These are phyloP conservation scores for Peromyscus californicus DNA, from an alignment of 2,113 vertebrate genomes.

Conservation along the genomic window DNA sequence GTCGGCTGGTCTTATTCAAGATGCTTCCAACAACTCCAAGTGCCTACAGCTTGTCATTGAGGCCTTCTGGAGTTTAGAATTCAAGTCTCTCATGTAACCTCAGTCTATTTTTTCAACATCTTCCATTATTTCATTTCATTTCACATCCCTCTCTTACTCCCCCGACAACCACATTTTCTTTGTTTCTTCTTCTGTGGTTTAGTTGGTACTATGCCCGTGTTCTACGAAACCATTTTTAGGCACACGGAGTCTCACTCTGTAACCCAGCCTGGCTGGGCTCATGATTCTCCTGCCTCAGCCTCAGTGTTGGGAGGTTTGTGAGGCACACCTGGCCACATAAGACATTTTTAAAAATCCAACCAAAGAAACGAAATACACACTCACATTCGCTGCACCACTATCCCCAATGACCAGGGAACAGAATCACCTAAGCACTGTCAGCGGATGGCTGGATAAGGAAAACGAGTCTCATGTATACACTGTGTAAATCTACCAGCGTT, in stretches of 20 bases:
- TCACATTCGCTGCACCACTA: too few relatives aligned
- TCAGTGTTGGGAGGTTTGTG: neutral
- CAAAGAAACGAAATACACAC: neutral
- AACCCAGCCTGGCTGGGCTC: neutral
- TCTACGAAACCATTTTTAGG: neutral
- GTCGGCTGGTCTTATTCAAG: neutral
- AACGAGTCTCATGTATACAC: neutral
- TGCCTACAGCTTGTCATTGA: neutral
- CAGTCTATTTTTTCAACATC: conserved; percentile 1
- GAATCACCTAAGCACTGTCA: neutral
- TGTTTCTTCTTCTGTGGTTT: neutral
- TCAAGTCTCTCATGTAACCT: neutral
- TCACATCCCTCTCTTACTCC: neutral
- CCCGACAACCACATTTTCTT: neutral
- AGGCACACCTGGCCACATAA: too few relatives aligned
- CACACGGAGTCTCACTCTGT: neutral
- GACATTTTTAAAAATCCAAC: neutral
- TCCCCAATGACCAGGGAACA: neutral
- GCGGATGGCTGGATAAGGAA: neutral
- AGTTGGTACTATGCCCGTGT: neutral
- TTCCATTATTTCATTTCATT: neutral
- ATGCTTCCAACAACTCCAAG: neutral
- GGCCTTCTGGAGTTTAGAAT: neutral
- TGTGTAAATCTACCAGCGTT: neutral
- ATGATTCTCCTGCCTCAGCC: neutral